Evolutionary conservation across 2,888 invertebrate genomes (phyloP).

Genomic region (Oasisia sp.): DNA sequence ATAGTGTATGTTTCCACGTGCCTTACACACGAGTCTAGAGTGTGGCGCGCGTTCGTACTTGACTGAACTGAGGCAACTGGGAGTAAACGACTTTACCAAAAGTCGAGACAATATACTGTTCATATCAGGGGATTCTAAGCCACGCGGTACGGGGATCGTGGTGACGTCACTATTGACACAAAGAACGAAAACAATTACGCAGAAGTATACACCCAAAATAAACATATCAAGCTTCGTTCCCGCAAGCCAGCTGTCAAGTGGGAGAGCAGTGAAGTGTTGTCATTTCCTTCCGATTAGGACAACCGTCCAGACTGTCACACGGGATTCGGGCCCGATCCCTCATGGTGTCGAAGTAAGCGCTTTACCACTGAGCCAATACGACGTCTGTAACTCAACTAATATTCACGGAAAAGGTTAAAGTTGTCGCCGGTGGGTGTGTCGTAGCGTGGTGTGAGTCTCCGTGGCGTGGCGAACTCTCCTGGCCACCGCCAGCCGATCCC

Average conservation of each 20-base stretch:
- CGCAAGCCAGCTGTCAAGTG: not conserved
- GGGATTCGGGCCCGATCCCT: not conserved
- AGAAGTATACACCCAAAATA: not conserved
- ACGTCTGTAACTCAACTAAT: not conserved
- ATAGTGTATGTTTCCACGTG: no score
- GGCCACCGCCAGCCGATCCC: not conserved
- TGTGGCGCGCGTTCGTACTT: no score
- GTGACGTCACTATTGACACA: not conserved
- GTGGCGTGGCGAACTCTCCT: not conserved
- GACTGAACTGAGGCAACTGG: no score
- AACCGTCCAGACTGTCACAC: not conserved
- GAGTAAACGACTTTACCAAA: no score
- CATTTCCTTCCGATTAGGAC: not conserved
- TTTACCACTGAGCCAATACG: not conserved
- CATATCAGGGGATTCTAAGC: no score
- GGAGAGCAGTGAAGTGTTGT: not conserved
- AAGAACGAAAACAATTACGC: not conserved
- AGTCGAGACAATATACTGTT: no score
- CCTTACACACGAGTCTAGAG: no score
- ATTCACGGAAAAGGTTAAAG: not conserved
- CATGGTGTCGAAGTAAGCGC: not conserved
- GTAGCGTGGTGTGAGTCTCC: not conserved
- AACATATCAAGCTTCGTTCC: not conserved
- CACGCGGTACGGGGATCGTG: no score
- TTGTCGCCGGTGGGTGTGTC: not conserved